phyloP scores from a whole-genome alignment of 2,888 invertebrate genomes.

The Osedax frankpressi region DNA sequence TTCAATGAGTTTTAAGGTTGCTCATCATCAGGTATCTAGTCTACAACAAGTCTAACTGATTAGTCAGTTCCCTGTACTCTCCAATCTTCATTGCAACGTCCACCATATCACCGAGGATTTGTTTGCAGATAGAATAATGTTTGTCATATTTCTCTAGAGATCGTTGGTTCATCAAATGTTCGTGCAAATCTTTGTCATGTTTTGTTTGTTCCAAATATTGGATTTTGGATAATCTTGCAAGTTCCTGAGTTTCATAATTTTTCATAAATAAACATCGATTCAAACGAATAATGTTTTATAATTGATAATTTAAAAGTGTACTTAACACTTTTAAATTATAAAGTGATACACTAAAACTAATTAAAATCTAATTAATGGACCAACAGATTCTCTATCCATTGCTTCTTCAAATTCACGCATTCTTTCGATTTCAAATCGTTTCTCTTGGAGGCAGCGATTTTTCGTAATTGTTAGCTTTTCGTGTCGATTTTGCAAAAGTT shows the following conservation, averaged over 20 bases:
- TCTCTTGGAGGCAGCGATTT: slow-evolving; percentile 41
- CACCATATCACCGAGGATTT: slow-evolving; percentile 35
- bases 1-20: too few relatives aligned
- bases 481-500: slow-evolving; percentile 43
- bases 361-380: too few relatives aligned
- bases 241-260: slow-evolving; percentile 32
- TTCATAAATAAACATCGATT: neutral
- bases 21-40: too few relatives aligned
- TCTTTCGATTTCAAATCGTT: slow-evolving; percentile 41
- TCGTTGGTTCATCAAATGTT: slow-evolving; percentile 39
- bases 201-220: slow-evolving; percentile 40
- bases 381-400: slow-evolving; percentile 42
- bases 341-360: too few relatives aligned
- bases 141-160: slow-evolving; percentile 37
- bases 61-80: slow-evolving; percentile 43
- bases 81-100: slow-evolving; percentile 42
- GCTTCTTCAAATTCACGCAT: slow-evolving; percentile 44
- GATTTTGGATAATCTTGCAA: slow-evolving; percentile 38
- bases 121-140: slow-evolving; percentile 40
- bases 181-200: slow-evolving; percentile 40
- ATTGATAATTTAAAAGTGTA: too few relatives aligned
- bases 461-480: slow-evolving; percentile 43
- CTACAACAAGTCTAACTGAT: slow-evolving; percentile 34
- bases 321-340: too few relatives aligned
- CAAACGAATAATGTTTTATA: too few relatives aligned